A percentile compares a stretch with the other conserved stretches of the same genome.
Conservation (phyloP, 1,140 invertebrate genomes). For the Diorhabda elongata region DNA sequence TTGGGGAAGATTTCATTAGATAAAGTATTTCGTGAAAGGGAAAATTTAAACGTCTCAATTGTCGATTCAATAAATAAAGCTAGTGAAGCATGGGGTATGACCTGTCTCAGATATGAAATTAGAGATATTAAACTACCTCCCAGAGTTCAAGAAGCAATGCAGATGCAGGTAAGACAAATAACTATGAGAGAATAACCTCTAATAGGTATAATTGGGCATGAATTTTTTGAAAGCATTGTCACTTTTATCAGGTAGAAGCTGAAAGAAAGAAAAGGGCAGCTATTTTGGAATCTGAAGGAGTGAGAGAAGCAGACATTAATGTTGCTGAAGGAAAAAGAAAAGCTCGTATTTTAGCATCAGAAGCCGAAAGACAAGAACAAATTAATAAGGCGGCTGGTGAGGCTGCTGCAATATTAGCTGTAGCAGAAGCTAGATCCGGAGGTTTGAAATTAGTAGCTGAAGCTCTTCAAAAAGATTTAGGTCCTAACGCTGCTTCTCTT, state of each 20-base stretch:
- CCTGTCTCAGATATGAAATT: conserved; percentile 97
- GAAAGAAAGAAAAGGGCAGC: conserved; percentile 94
- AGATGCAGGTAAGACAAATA: conserved; percentile 75
- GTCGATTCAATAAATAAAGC: conserved; percentile 98
- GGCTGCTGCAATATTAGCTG: conserved; percentile 78
- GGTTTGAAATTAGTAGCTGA: conserved; percentile 71
- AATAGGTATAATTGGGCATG: too few species aligned
- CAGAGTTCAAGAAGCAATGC: conserved; percentile 98
- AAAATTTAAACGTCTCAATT: conserved; percentile 92
- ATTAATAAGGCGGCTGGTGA: conserved; percentile 86
- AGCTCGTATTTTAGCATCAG: conserved; percentile 87
- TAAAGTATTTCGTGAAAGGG: conserved; percentile 94
- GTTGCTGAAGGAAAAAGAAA: conserved; percentile 93
- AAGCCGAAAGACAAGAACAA: conserved; percentile 81
- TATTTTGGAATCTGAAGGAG: conserved; percentile 95
- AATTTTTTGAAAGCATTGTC: too few species aligned
- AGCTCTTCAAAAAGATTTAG: conserved; percentile 59
- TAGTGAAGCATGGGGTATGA: conserved; percentile 95
- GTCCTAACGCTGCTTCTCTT: conserved; percentile 85
- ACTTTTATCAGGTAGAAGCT: conserved; percentile 72
- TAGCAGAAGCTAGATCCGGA: conserved; percentile 78
- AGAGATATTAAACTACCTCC: conserved; percentile 88
- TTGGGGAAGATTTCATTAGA: conserved; percentile 97
- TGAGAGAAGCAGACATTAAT: conserved; percentile 93
- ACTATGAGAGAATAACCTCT: neutral